phyloP scores from a whole-genome alignment of 2,797 vertebrate species.

The Champsocephalus gunnari region DNA sequence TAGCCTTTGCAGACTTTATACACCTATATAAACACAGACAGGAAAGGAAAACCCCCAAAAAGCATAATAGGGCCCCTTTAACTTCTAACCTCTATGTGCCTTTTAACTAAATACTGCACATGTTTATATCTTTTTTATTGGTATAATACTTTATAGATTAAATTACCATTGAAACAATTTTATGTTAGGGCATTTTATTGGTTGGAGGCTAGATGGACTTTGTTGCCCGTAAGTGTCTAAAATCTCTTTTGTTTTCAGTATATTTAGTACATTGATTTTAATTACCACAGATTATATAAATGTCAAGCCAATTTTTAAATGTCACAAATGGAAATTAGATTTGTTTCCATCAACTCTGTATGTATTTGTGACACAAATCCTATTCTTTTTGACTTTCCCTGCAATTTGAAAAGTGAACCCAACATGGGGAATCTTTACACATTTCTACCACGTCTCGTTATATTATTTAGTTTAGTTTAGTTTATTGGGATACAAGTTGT shows the following conservation, averaged over 20 bases:
- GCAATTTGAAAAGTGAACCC: too few relatives aligned
- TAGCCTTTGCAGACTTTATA: too few relatives aligned
- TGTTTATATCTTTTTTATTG: not conserved
- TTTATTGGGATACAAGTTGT: not conserved
- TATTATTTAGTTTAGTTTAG: too few relatives aligned
- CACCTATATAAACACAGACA: too few relatives aligned
- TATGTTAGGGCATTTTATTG: not conserved
- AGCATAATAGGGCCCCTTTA: too few relatives aligned
- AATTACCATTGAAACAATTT: not conserved
- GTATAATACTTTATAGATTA: too few relatives aligned
- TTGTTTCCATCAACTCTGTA: not conserved
- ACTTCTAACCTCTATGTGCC: too few relatives aligned
- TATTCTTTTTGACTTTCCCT: not conserved
- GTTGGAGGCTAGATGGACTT: not conserved
- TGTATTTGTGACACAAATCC: not conserved
- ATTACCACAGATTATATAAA: constrained; percentile 6
- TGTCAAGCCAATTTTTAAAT: constrained; percentile 6
- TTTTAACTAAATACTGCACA: not conserved
- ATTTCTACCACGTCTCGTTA: not conserved
- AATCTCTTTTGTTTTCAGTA: not conserved
- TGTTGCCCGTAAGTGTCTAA: not conserved
- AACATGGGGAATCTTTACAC: not conserved
- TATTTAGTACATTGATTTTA: not conserved
- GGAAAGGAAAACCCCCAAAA: too few relatives aligned
- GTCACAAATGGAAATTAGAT: not conserved